Evolutionary conservation across 1,140 invertebrate genomes (phyloP).

Genomic region (Cyclargus thomasi): DNA sequence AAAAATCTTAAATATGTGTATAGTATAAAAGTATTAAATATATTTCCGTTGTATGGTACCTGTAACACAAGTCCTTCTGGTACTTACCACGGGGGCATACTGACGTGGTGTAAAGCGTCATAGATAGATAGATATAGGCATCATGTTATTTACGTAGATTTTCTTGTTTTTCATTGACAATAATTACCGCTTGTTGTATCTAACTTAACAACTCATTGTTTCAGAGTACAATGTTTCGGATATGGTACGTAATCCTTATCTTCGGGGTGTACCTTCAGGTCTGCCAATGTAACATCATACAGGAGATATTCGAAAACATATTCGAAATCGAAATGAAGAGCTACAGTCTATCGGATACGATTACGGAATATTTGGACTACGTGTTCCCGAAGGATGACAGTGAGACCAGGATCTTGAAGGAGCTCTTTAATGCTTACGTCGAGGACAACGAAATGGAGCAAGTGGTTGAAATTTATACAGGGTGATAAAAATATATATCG

Average conservation of each 20-base stretch:
- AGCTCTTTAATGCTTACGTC: not conserved
- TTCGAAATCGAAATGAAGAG: slow-evolving; percentile 22
- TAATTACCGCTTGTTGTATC: not conserved
- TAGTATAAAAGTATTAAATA: too few relatives aligned
- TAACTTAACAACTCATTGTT: not conserved
- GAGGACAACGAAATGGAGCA: slow-evolving; percentile 5
- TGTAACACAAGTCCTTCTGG: too few relatives aligned
- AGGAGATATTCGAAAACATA: slow-evolving; percentile 29
- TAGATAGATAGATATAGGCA: too few relatives aligned
- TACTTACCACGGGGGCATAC: too few relatives aligned
- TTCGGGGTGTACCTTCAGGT: not conserved
- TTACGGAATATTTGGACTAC: slow-evolving; percentile 46
- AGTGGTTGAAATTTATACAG: slow-evolving; percentile 5
- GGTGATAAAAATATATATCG: too few relatives aligned
- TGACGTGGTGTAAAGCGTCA: too few relatives aligned
- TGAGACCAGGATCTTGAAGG: slow-evolving; percentile 16
- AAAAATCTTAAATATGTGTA: too few relatives aligned
- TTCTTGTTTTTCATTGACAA: too few relatives aligned
- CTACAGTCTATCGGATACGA: slow-evolving; percentile 42
- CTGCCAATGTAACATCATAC: slow-evolving; percentile 8
- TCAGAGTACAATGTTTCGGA: not conserved
- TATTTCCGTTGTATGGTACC: too few relatives aligned
- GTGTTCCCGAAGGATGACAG: slow-evolving; percentile 53
- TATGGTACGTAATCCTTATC: not conserved
- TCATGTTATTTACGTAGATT: too few relatives aligned